A percentile compares a stretch with the other conserved stretches of the same genome.
Evolutionary conservation across 2,888 invertebrate genomes (phyloP).

Genomic region (Cerastis leucographa): DNA sequence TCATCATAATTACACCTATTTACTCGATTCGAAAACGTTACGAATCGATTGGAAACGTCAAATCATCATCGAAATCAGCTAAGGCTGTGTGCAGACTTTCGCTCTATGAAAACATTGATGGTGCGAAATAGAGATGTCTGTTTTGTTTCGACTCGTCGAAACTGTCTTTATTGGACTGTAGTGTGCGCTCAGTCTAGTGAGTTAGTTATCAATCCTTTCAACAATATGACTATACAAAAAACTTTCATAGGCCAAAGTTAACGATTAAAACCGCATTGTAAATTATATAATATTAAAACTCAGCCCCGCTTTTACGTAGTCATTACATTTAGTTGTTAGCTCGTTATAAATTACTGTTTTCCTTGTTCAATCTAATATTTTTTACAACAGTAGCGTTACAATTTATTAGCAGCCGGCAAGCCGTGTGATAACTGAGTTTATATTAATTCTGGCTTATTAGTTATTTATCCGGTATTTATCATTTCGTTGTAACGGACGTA

Average conservation of each 20-base stretch:
- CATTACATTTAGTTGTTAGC: constrained; percentile 57
- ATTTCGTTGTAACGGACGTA: constrained; percentile 19
- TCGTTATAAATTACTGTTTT: constrained; percentile 59
- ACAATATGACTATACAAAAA: constrained; percentile 19
- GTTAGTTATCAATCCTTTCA: not conserved
- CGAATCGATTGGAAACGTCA: constrained; percentile 36
- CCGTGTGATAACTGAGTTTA: constrained; percentile 65
- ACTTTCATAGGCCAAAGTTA: constrained; percentile 15
- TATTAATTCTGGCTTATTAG: constrained; percentile 37
- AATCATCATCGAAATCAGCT: constrained; percentile 17
- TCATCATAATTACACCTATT: constrained; percentile 30
- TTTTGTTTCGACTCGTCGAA: not conserved
- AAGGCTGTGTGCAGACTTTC: constrained; percentile 5
- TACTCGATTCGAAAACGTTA: constrained; percentile 45
- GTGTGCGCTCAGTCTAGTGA: not conserved
- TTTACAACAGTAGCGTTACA: constrained; percentile 58
- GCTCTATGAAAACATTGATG: not conserved
- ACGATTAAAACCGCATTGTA: constrained; percentile 49
- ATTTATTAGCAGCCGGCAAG: constrained; percentile 63
- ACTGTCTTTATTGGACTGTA: not conserved
- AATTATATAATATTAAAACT: constrained; percentile 49
- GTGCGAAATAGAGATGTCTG: not conserved
- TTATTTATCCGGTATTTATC: constrained; percentile 43
- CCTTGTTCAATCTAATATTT: constrained; percentile 57
- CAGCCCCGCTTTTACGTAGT: constrained; percentile 46